Evolutionary conservation across 1,140 invertebrate species (phyloP).

Genomic region (Lordiphosa collinella): DNA sequence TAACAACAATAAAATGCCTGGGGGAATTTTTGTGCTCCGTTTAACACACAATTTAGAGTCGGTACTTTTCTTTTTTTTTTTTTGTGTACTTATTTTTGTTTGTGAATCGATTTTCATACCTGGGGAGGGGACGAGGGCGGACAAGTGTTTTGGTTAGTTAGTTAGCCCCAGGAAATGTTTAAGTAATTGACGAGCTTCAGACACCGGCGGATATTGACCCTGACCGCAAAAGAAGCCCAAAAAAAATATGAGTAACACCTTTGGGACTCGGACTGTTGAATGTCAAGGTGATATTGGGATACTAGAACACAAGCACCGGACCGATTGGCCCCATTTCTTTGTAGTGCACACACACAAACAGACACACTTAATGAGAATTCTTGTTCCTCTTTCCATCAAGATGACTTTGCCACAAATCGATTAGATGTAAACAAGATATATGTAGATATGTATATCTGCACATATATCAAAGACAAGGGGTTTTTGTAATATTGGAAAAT

Average conservation of each 20-base stretch:
- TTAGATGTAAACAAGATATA: constrained; percentile 10
- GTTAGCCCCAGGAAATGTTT: constrained; percentile 31
- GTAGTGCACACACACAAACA: too few relatives aligned
- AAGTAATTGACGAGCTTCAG: constrained; percentile 45
- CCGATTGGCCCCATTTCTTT: too few relatives aligned
- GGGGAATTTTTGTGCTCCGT: constrained; percentile 27
- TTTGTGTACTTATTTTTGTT: constrained; percentile 10
- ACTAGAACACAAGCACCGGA: too few relatives aligned
- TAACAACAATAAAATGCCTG: constrained; percentile 39
- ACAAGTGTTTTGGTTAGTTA: constrained; percentile 7
- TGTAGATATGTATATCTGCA: too few relatives aligned
- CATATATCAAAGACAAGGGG: too few relatives aligned
- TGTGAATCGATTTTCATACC: constrained; percentile 8
- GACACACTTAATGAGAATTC: too few relatives aligned
- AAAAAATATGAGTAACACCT: not conserved
- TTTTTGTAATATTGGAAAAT: too few relatives aligned
- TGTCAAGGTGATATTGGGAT: constrained; percentile 4
- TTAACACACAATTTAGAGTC: constrained; percentile 37
- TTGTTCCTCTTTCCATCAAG: too few relatives aligned
- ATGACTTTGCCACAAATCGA: constrained; percentile 14
- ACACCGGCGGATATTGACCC: constrained; percentile 25
- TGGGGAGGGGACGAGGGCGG: not conserved
- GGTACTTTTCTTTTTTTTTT: constrained; percentile 7
- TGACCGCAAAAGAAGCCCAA: constrained; percentile 27
- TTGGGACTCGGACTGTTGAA: constrained; percentile 6